These are phyloP conservation scores for Psilopsiagon aymara DNA, from an alignment of 2,113 vertebrate genomes.

Conservation along the genomic window DNA sequence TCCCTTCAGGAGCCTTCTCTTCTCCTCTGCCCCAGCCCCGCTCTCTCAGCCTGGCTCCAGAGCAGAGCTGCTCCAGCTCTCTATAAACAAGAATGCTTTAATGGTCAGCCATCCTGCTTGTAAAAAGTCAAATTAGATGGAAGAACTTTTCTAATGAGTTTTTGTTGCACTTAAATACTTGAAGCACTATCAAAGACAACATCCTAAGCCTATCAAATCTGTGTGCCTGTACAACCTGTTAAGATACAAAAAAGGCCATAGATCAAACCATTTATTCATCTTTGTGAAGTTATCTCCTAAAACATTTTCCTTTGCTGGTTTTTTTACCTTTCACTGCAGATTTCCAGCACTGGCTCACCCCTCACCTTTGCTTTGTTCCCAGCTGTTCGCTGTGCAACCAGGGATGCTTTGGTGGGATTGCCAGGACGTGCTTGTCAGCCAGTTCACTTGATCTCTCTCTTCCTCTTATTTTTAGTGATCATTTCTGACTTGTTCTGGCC, in stretches of 20 bases:
- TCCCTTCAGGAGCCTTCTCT: too few relatives aligned
- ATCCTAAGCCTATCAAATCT: background rate
- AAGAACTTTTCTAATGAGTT: background rate
- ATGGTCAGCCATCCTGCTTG: background rate
- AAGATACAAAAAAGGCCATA: background rate
- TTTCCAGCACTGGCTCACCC: background rate
- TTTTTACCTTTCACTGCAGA: background rate
- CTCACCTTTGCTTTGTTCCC: background rate
- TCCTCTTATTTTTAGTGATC: background rate
- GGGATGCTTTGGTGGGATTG: background rate
- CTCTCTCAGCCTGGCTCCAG: background rate
- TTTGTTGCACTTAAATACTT: background rate
- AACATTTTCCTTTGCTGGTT: background rate
- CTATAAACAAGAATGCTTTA: background rate
- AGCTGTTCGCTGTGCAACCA: background rate
- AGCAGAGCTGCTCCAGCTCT: background rate
- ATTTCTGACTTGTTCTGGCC: background rate
- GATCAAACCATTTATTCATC: background rate
- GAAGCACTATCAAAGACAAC: background rate
- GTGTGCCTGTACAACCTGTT: background rate
- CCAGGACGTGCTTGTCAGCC: background rate
- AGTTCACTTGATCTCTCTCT: background rate
- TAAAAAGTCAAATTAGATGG: rapidly evolving
- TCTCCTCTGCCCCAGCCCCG: background rate
- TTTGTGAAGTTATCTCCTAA: background rate